These are phyloP conservation scores for Halichoeres trimaculatus DNA, from an alignment of 2,113 vertebrate genomes.

Conservation along the genomic window DNA sequence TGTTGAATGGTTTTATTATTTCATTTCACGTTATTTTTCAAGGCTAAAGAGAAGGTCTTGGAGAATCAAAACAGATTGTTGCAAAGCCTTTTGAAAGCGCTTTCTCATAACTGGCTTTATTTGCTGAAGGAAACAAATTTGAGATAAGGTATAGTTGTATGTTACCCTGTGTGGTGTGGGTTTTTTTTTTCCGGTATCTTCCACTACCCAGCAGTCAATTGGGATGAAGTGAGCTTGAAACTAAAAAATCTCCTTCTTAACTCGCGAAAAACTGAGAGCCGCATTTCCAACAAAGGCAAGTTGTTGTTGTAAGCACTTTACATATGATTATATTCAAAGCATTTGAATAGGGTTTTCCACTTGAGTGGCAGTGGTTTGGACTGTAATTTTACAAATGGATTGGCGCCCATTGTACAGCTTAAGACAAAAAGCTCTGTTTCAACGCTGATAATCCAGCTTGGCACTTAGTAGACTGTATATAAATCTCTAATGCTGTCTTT, in stretches of 20 bases:
- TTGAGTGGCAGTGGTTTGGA: conserved; percentile 76
- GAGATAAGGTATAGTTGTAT: conserved; percentile 1
- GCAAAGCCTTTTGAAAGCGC: conserved; percentile 6
- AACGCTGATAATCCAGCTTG: conserved; percentile 82
- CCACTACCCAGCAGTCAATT: background rate
- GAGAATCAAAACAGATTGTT: conserved; percentile 21
- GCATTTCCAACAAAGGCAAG: conserved; percentile 59
- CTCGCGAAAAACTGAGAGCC: conserved; percentile 25
- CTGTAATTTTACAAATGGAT: conserved; percentile 83
- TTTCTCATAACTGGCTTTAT: conserved; percentile 7
- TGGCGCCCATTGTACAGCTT: conserved; percentile 81
- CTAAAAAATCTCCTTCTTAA: conserved; percentile 30
- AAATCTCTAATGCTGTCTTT: conserved; percentile 79
- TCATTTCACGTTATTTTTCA: conserved; percentile 30
- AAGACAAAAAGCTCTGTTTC: conserved; percentile 82
- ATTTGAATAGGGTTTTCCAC: conserved; percentile 78
- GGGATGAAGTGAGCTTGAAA: conserved; percentile 39
- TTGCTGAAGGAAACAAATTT: conserved; percentile 26
- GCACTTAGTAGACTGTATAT: conserved; percentile 80
- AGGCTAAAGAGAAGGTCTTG: conserved; percentile 32
- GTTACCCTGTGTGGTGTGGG: conserved; percentile 10
- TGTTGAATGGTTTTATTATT: conserved; percentile 24
- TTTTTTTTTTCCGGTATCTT: background rate
- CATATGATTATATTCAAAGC: conserved; percentile 75
- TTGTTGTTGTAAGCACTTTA: conserved; percentile 81